Percentiles rank a stretch among this genome's conserved stretches.
Evolutionary conservation across 2,113 vertebrate genomes (phyloP).

Genomic region (Brachypteracias leptosomus): DNA sequence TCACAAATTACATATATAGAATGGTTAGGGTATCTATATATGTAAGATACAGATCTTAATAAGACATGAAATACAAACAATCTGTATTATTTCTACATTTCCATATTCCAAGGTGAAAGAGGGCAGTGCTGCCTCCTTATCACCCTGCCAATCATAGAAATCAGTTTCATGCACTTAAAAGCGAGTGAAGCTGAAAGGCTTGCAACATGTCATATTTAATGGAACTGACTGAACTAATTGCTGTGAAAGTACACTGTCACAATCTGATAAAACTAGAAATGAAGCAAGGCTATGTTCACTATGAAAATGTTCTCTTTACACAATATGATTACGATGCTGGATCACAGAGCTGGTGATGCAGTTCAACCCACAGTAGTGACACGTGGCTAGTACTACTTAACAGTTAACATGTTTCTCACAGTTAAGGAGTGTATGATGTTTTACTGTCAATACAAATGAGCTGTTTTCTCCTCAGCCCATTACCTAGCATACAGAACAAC

Average conservation of each 20-base stretch:
- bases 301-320: background rate
- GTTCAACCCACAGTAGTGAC: background rate
- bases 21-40: background rate
- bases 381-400: background rate
- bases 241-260: background rate
- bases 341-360: background rate
- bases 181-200: background rate
- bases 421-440: background rate
- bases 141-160: background rate
- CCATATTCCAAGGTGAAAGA: background rate
- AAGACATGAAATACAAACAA: background rate
- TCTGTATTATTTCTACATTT: background rate
- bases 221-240: background rate
- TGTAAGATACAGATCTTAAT: background rate
- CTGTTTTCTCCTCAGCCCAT: background rate
- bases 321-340: accelerated
- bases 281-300: background rate
- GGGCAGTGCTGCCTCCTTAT: background rate
- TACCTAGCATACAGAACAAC: background rate
- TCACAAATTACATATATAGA: background rate
- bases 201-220: background rate
- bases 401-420: background rate
- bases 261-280: background rate
- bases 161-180: background rate
- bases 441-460: background rate